phyloP scores from a whole-genome alignment of 1,140 invertebrate species.

The Akabosia matsudoensis region DNA sequence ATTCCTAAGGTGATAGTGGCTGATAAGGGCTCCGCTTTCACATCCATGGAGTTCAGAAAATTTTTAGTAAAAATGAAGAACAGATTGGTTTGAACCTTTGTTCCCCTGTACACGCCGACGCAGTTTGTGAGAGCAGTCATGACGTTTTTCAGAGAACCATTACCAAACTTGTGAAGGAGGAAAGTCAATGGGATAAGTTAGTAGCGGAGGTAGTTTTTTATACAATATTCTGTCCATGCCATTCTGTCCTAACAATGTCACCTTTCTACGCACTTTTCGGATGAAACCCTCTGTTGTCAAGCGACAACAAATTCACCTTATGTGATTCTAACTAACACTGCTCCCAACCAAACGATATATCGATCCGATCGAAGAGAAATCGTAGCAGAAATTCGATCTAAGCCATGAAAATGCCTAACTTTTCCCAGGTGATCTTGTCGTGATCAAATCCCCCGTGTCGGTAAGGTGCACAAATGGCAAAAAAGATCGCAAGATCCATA shows the following conservation, averaged over 20 bases:
- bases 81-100: constrained; percentile 37
- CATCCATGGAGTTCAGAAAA: constrained; percentile 45
- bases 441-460: not conserved
- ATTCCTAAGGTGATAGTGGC: constrained; percentile 48
- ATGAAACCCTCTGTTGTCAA: constrained; percentile 48
- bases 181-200: constrained; percentile 53
- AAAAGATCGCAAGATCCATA: not conserved
- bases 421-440: not conserved
- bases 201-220: constrained; percentile 52
- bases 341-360: not conserved
- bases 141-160: constrained; percentile 34
- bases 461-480: constrained; percentile 14
- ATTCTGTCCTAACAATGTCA: constrained; percentile 50
- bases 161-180: constrained; percentile 46
- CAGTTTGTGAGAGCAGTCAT: constrained; percentile 43
- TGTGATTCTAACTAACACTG: not conserved
- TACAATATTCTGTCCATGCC: constrained; percentile 54
- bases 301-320: not conserved
- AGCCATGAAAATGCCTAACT: not conserved
- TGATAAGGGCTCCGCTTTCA: constrained; percentile 50
- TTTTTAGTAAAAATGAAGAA: constrained; percentile 46
- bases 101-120: constrained; percentile 38
- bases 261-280: constrained; percentile 54
- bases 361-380: no score
- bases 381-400: not conserved